These are phyloP conservation scores for Eurystomus glaucurus DNA, from an alignment of 2,797 vertebrate genomes.

Conservation along the genomic window DNA sequence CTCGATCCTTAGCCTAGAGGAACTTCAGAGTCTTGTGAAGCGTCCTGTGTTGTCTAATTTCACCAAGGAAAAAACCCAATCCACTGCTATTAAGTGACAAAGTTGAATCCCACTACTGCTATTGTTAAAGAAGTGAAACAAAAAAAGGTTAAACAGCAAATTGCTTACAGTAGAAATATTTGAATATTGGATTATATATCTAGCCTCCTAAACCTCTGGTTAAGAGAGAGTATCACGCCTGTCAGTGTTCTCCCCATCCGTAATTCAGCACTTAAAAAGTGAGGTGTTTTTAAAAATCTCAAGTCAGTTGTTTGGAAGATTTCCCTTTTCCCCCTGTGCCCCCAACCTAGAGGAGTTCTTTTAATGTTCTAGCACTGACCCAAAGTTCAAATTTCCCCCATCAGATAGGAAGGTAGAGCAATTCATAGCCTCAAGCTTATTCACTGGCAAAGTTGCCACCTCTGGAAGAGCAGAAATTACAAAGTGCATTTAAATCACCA, in stretches of 20 bases:
- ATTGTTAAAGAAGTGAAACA: not conserved
- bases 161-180: not conserved
- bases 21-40: not conserved
- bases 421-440: not conserved
- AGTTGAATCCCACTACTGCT: not conserved
- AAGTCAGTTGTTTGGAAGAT: not conserved
- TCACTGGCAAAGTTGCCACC: not conserved
- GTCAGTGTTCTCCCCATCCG: not conserved
- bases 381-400: not conserved
- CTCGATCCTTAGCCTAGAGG: not conserved
- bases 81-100: not conserved
- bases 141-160: not conserved
- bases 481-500: not conserved
- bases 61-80: not conserved
- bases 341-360: not conserved
- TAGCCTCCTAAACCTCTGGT: not conserved
- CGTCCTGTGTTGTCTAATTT: not conserved
- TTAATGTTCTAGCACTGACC: not conserved
- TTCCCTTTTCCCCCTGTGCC: not conserved
- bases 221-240: not conserved
- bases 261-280: not conserved
- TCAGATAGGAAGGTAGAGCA: not conserved
- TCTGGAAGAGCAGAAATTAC: not conserved
- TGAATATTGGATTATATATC: not conserved
- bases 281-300: not conserved